Base-by-base conservation (phyloP, 2,797 vertebrate genomes). In the Sebastes trivittatus region DNA sequence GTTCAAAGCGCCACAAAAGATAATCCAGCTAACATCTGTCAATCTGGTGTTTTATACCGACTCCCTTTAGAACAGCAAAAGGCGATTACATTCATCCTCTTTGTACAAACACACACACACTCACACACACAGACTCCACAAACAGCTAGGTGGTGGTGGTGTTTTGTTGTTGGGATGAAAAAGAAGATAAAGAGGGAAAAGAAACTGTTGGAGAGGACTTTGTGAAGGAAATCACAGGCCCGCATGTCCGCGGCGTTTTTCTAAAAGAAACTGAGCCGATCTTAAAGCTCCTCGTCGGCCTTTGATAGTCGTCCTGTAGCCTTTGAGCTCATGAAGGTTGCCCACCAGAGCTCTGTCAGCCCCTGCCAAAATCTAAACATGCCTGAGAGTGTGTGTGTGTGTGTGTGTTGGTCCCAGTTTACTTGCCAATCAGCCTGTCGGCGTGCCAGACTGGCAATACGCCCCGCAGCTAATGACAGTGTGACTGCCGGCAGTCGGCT, bases 21-120 rank as follows among this genome's bases (percentile, higher is more conserved):
- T 95, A 93, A 96, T 95, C 94, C 92, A 91, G 77, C 92, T 89
- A 85, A 93, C 94, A 95, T 94, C 95, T 95, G 95, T 95, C 95
- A 94, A 87, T 94, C 92, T 93, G 72, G 2, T 73, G 38, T 70
- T 84, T 82, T 34, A 77, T 59, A 75, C 87, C 55, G 18, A 11
- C 29, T 90, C 83, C 87, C 54, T 64, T 60, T 81, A 91, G 86
- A 68, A 61, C 38, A 69, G 71, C 42, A 64, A 36, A 78, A 83
- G 29, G 64, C 22, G 65, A 89, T 82, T 76, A 86, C 75, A 84
- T 74, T 85, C 72, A 81, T 82, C 80, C 75, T 72, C 66, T 87
- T 59, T 59, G 60, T 49, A 52, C 75, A 87, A 27, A 78, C 60
- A 76, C 7, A 74, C 72, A 72, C 42, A 71, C 49, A 32, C 56